phyloP scores from a whole-genome alignment of 2,888 invertebrate genomes.

The Drosophila peninsularis region DNA sequence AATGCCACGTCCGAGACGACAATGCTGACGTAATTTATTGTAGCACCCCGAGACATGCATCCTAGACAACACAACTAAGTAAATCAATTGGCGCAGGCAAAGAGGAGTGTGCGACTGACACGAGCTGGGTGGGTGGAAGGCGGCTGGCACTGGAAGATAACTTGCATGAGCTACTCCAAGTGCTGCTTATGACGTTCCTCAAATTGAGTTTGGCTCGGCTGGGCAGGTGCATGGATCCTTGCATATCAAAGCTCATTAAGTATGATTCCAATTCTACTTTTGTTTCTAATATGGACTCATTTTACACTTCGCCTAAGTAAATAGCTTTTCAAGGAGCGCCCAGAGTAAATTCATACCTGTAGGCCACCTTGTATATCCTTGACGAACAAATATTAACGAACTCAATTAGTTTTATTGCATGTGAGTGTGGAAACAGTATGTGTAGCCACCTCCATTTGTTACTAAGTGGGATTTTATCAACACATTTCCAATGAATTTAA shows the following conservation, averaged over 20 bases:
- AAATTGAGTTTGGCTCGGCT: neutral
- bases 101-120: conserved; percentile 23
- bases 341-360: neutral
- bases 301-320: conserved; percentile 1
- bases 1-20: conserved; percentile 46
- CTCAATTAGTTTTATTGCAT: conserved; percentile 20
- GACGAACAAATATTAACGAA: conserved; percentile 3
- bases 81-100: conserved; percentile 17
- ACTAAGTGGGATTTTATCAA: conserved; percentile 8
- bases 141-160: neutral
- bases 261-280: no score
- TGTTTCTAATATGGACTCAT: neutral
- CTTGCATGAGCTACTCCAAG: neutral
- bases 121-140: neutral
- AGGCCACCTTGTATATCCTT: neutral
- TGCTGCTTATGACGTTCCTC: neutral
- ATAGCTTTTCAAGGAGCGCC: conserved; percentile 20
- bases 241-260: neutral
- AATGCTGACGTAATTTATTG: conserved; percentile 74
- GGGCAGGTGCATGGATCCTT: neutral
- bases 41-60: conserved; percentile 42
- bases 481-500: conserved; percentile 14
- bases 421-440: no score
- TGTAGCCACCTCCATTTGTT: neutral
- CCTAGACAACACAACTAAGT: conserved; percentile 17